phyloP scores from a whole-genome alignment of 2,888 invertebrate species.

The Lasius platythorax region DNA sequence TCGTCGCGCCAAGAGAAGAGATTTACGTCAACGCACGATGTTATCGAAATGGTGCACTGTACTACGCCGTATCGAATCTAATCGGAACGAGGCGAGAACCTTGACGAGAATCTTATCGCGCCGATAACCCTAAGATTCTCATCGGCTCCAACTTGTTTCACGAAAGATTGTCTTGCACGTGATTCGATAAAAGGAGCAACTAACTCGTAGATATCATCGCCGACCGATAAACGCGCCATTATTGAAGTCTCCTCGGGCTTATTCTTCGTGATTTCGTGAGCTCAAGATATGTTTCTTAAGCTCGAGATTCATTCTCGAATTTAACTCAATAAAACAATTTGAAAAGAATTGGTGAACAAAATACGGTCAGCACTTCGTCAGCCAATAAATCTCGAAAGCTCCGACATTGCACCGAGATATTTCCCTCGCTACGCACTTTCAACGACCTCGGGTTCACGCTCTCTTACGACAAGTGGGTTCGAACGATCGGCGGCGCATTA shows the following conservation, averaged over 20 bases:
- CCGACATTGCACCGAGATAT: background rate
- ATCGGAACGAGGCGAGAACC: constrained; percentile 60
- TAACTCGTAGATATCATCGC: constrained; percentile 1
- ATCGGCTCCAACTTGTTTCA: constrained; percentile 55
- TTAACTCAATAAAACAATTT: background rate
- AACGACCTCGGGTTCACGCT: constrained; percentile 57
- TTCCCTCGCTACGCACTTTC: background rate
- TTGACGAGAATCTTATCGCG: constrained; percentile 59
- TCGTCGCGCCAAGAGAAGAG: constrained; percentile 16
- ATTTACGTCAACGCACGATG: constrained; percentile 34
- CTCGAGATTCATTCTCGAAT: background rate
- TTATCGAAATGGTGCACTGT: constrained; percentile 58
- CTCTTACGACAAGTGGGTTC: constrained; percentile 47
- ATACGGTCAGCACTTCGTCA: background rate
- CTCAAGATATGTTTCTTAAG: background rate
- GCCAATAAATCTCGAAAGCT: background rate
- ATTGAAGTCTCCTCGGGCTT: background rate
- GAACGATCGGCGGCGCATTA: constrained; percentile 57
- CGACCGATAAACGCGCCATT: constrained; percentile 14
- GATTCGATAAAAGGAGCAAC: constrained; percentile 20
- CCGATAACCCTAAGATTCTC: constrained; percentile 68
- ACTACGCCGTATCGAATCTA: constrained; percentile 64
- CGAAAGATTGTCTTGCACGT: constrained; percentile 12
- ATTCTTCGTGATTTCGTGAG: background rate
- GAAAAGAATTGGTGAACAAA: background rate